Evolutionary conservation across 2,888 invertebrate genomes (phyloP), one percentile per base, ranked within the genome.

Genomic region (Xylocampa areola): DNA sequence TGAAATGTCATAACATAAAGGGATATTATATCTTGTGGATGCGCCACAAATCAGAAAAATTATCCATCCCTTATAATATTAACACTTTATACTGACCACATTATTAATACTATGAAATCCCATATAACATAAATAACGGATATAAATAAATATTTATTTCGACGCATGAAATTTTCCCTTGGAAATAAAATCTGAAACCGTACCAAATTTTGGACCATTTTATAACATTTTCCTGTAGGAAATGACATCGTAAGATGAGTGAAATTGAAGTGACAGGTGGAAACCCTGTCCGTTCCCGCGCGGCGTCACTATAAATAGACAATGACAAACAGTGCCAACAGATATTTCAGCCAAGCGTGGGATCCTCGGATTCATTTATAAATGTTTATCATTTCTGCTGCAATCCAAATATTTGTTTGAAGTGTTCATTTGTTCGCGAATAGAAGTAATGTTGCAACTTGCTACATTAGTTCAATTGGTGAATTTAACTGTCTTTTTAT

Each of bases 311-410:
- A 73, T 61, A 37, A 67, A 73, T 75, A 75, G 64, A 37, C 50
- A 37, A 57, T 69, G 76, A 75, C 65, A 65, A 66, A 75, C 32
- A 54, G 49, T 57, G 67, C 61, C 47, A 47, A 58, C 58, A 50
- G 64, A 71, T 74, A 68, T 63, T 65, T 68, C 41, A 62, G 62
- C 49, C 27, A 39, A 48, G 75, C 75, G 73, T 73, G 75, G 76
- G 73, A 73, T 53, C 37, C 49, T 53, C 44, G 63, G 73, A 72
- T 68, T 75, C 68, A 75, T 59, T 27, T 44, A 41, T 53, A 43
- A 61, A 70, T 62, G 48, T 66, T 65, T 62, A 53, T 70, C 48
- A 60, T 60, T 49, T 37, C 23, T 66, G 53, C 40, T 70, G 59
- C 58, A 66, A 60, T 40, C 37, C 50, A 27, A 43, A 54, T 21